Conservation (phyloP, 2,888 invertebrate species). For the Sinotaia quadrata region DNA sequence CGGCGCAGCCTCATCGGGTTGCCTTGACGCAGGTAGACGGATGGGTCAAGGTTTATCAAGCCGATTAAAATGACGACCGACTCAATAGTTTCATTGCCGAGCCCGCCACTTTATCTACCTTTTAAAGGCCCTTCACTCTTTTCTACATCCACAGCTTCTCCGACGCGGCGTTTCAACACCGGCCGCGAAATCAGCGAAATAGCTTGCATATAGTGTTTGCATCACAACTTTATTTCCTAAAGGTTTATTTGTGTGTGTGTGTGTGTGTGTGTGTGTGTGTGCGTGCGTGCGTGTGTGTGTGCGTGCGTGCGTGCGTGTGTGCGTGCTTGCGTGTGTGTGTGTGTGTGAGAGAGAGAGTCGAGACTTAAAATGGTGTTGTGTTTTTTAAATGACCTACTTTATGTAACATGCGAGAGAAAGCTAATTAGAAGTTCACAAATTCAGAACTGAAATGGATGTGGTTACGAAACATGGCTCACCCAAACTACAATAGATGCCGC, state of each 20-base stretch:
- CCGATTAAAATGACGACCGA: neutral
- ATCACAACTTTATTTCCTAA: neutral
- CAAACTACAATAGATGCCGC: too few relatives aligned
- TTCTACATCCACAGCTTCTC: neutral
- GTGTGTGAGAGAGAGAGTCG: neutral
- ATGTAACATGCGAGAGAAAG: too few relatives aligned
- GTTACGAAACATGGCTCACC: too few relatives aligned
- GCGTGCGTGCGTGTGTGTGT: neutral
- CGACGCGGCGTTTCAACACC: too few relatives aligned
- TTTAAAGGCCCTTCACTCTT: neutral
- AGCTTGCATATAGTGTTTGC: neutral
- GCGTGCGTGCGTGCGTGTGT: conserved; percentile 7
- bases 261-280: neutral
- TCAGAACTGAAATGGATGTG: too few relatives aligned
- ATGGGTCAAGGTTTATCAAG: conserved; percentile 33
- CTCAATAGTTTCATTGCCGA: neutral
- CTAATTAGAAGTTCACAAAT: too few relatives aligned
- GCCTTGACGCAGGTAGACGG: conserved; percentile 40
- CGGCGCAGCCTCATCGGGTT: conserved; percentile 3
- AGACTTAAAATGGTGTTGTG: too few relatives aligned
- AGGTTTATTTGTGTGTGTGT: neutral
- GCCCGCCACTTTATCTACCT: neutral
- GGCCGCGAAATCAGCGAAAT: too few relatives aligned
- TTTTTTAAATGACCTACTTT: too few relatives aligned
- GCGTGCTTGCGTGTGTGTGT: too few relatives aligned